A percentile compares a stretch with the other conserved stretches of the same genome.
phyloP scores from a whole-genome alignment of 2,113 vertebrate species.

The Menidia beryllina region DNA sequence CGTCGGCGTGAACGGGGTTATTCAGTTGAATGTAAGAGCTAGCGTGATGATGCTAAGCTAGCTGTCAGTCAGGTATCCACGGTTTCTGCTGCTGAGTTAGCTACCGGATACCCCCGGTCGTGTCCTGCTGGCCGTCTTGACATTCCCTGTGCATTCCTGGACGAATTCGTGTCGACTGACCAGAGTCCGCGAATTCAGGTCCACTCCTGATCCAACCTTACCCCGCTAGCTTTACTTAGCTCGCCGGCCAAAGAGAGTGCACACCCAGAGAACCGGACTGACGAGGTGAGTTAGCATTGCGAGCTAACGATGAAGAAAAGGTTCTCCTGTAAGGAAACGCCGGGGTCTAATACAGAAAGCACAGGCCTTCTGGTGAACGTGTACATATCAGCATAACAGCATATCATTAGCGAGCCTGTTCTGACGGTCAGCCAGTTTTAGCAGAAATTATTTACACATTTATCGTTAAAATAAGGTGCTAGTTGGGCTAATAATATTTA shows the following conservation, averaged over 20 bases:
- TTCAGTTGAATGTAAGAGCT: constrained; percentile 63
- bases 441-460: too few relatives aligned
- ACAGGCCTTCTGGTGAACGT: constrained; percentile 24
- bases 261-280: constrained; percentile 41
- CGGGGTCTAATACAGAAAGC: not conserved
- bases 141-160: constrained; percentile 79
- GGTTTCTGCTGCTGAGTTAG: constrained; percentile 61
- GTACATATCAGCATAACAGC: not conserved
- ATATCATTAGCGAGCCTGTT: not conserved
- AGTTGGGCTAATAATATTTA: not conserved
- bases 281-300: constrained; percentile 72
- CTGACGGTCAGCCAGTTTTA: not conserved
- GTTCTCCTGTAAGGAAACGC: constrained; percentile 20
- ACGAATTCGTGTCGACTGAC: constrained; percentile 99
- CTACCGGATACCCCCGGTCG: constrained; percentile 69
- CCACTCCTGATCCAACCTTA: constrained; percentile 71
- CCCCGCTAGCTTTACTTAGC: constrained; percentile 45
- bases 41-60: constrained; percentile 77
- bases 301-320: constrained; percentile 26
- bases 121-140: constrained; percentile 83
- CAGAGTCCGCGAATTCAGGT: constrained; percentile 98
- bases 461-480: constrained; percentile 7
- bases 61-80: constrained; percentile 70
- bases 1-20: constrained; percentile 33
- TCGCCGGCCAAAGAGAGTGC: constrained; percentile 53